Evolutionary conservation across 1,140 invertebrate species (phyloP).

Genomic region (Leguminivora glycinivorella): DNA sequence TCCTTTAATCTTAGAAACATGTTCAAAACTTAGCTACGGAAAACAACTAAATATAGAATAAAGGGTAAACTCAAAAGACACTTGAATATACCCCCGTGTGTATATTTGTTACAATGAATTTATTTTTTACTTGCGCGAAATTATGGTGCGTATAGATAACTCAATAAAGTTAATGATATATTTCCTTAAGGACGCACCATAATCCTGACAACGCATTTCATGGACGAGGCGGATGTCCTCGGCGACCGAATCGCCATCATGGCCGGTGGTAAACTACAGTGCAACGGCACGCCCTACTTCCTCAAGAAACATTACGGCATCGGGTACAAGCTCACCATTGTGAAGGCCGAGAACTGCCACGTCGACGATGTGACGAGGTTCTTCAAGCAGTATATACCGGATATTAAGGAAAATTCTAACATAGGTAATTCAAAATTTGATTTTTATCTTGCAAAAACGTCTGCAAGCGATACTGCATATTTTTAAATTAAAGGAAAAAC

Average conservation of each 20-base stretch:
- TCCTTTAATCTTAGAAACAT: no score
- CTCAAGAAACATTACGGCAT: constrained; percentile 79
- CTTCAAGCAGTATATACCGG: constrained; percentile 80
- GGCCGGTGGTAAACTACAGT: constrained; percentile 88
- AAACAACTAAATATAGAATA: no score
- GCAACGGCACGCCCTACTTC: constrained; percentile 80
- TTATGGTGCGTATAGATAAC: no score
- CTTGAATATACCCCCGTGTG: no score
- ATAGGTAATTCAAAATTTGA: constrained; percentile 60
- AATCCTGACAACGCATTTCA: constrained; percentile 96
- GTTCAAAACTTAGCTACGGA: no score
- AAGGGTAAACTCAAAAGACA: no score
- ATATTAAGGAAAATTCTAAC: constrained; percentile 70
- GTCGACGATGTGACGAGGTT: constrained; percentile 78
- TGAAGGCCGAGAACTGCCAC: constrained; percentile 75
- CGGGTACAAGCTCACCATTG: constrained; percentile 69
- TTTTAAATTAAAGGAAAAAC: no score
- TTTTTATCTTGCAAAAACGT: no score
- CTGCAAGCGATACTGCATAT: no score
- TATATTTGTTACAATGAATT: no score
- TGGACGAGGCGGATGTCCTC: constrained; percentile 98
- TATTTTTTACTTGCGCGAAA: no score
- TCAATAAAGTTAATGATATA: no score
- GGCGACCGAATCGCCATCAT: constrained; percentile 96
- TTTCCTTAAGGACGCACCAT: constrained; percentile 84